phyloP scores from a whole-genome alignment of 2,888 invertebrate species.

The Xestia ashworthii region DNA sequence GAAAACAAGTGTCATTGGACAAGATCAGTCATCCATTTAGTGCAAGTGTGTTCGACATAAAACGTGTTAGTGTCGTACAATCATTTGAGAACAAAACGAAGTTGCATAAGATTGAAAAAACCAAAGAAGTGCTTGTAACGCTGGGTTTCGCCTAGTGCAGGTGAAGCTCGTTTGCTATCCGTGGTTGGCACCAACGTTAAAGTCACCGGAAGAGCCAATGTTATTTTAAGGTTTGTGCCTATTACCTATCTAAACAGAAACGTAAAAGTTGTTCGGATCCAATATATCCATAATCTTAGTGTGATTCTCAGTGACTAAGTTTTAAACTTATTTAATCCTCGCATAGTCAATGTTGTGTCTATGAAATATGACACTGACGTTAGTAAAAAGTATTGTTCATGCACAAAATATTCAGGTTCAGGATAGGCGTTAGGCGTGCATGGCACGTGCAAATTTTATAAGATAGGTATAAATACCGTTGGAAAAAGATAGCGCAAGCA shows the following conservation, averaged over 20 bases:
- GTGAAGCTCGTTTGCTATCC: slow-evolving; percentile 73
- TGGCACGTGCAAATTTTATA: slow-evolving; percentile 1
- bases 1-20: slow-evolving; percentile 82
- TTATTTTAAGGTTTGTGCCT: slow-evolving; percentile 86
- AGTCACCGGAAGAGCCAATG: slow-evolving; percentile 88
- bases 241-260: slow-evolving; percentile 66
- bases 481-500: slow-evolving; percentile 23
- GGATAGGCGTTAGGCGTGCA: slow-evolving; percentile 4
- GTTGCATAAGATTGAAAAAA: slow-evolving; percentile 68
- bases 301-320: slow-evolving; percentile 3
- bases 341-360: slow-evolving; percentile 34
- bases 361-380: slow-evolving; percentile 67
- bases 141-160: slow-evolving; percentile 59
- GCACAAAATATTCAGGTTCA: slow-evolving; percentile 12
- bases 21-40: slow-evolving; percentile 83
- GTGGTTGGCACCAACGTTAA: slow-evolving; percentile 80
- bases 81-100: slow-evolving; percentile 66
- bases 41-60: slow-evolving; percentile 78
- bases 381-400: slow-evolving; percentile 26
- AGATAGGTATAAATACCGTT: slow-evolving; percentile 14
- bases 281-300: neutral
- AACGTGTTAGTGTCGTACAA: slow-evolving; percentile 73
- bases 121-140: slow-evolving; percentile 66
- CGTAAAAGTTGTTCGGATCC: slow-evolving; percentile 50
- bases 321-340: slow-evolving; percentile 20